Evolutionary conservation across 2,113 vertebrate genomes (phyloP).

Genomic region (Tursiops truncatus): DNA sequence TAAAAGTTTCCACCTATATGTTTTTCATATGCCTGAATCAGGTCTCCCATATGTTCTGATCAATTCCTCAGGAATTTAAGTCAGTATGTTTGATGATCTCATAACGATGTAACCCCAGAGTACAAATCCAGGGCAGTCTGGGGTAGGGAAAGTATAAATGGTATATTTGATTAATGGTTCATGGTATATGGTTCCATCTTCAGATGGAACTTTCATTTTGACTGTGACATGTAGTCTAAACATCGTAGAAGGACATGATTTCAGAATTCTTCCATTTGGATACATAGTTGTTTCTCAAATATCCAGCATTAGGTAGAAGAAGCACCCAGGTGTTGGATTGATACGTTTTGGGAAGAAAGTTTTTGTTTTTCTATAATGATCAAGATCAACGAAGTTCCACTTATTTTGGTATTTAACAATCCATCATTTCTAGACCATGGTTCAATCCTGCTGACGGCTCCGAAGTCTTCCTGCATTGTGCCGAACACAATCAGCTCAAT

Average conservation of each 20-base stretch:
- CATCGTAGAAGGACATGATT: background rate
- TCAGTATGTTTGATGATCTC: background rate
- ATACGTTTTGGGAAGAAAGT: background rate
- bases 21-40: background rate
- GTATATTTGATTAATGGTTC: background rate
- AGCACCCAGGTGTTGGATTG: background rate
- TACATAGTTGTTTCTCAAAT: background rate
- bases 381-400: background rate
- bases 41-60: background rate
- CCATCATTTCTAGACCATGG: background rate
- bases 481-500: background rate
- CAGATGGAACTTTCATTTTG: background rate
- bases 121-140: background rate
- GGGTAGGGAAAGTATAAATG: background rate
- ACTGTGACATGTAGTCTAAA: background rate
- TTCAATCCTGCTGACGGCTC: background rate
- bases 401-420: background rate
- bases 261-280: background rate
- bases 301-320: background rate
- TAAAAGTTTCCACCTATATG: background rate
- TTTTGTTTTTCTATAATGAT: background rate
- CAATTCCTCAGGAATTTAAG: background rate
- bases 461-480: background rate
- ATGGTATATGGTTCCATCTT: background rate
- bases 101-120: background rate